phyloP scores from a whole-genome alignment of 2,797 vertebrate species.

The Poecilia picta region DNA sequence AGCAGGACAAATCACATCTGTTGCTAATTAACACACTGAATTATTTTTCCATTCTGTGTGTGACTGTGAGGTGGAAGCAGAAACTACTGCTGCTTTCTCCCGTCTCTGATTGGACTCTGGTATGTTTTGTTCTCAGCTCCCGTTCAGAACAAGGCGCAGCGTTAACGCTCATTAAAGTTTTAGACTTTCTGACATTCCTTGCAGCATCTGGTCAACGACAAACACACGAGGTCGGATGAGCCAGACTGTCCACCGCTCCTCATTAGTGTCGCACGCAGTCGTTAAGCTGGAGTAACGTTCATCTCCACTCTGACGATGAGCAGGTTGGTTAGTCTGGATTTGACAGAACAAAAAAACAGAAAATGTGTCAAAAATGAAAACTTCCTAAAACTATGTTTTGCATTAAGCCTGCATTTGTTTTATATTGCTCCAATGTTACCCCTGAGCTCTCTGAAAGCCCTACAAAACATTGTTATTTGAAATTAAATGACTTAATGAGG shows the following conservation, averaged over 20 bases:
- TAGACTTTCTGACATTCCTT: background rate
- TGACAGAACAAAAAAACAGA: background rate
- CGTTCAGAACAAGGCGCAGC: background rate
- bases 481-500: slow-evolving; percentile 14
- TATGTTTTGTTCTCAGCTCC: background rate
- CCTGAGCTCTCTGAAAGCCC: background rate
- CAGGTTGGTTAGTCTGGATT: background rate
- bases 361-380: slow-evolving; percentile 1
- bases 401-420: slow-evolving; percentile 14
- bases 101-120: background rate
- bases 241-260: slow-evolving; percentile 24
- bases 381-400: background rate
- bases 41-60: background rate
- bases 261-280: slow-evolving; percentile 17
- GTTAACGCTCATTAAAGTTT: background rate
- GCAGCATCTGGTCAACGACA: background rate
- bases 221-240: background rate
- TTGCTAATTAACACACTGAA: background rate
- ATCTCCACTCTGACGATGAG: background rate
- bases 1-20: background rate
- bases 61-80: slow-evolving; percentile 1
- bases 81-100: background rate
- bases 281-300: background rate
- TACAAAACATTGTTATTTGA: background rate
- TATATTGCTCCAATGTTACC: background rate